phyloP scores from a whole-genome alignment of 1,140 invertebrate species.

The Pseudachorutes palmiensis region DNA sequence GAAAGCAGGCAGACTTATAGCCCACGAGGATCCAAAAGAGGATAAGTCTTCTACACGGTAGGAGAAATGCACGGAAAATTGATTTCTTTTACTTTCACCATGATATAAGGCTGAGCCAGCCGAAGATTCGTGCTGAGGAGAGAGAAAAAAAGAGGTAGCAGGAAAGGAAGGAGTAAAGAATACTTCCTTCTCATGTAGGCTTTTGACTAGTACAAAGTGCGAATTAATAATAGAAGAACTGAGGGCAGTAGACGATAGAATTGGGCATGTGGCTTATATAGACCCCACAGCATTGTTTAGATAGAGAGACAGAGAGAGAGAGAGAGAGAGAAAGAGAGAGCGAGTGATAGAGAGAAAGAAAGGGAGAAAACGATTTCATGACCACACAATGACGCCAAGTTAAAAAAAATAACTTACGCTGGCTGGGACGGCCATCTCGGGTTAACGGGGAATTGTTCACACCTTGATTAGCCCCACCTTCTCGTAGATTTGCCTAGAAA shows the following conservation, averaged over 20 bases:
- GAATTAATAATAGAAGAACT: not conserved
- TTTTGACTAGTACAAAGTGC: not conserved
- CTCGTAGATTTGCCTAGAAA: conserved; percentile 35
- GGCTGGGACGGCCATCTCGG: conserved; percentile 36
- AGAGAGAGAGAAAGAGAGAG: not conserved
- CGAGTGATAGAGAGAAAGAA: not conserved
- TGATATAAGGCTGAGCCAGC: too few species aligned
- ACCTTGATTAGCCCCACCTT: conserved; percentile 32
- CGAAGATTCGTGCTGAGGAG: not conserved
- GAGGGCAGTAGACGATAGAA: not conserved
- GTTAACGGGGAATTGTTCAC: conserved; percentile 32
- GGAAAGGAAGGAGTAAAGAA: not conserved
- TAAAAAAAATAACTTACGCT: too few species aligned
- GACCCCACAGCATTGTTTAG: not conserved
- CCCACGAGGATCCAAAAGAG: too few species aligned
- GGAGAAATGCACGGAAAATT: too few species aligned
- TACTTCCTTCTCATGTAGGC: not conserved
- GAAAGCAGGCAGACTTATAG: too few species aligned
- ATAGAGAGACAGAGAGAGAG: not conserved
- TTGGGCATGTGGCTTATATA: not conserved
- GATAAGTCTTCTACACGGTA: too few species aligned
- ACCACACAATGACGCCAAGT: not conserved
- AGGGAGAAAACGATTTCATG: conserved; percentile 16
- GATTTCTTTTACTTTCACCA: too few species aligned
- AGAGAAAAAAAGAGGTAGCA: not conserved